Evolutionary conservation across 1,140 invertebrate genomes (phyloP).

Genomic region (roundworm (Caenorhabditis elegans)): DNA sequence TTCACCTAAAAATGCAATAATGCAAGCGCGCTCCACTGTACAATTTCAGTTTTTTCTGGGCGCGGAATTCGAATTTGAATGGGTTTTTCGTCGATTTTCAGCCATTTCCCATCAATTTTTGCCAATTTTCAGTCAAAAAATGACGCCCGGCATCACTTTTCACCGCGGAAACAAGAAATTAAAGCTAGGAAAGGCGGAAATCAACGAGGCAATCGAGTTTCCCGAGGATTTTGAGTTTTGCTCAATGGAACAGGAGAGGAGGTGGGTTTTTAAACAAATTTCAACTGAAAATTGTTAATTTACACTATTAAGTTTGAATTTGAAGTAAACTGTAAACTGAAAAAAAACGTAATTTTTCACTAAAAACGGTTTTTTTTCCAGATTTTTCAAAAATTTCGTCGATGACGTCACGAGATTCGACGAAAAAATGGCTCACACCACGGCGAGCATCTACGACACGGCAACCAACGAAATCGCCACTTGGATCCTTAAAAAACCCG

Average conservation of each 20-base stretch:
- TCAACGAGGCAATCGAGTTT: not conserved
- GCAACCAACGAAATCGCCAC: not conserved
- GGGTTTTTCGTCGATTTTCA: not conserved
- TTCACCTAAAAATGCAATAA: too few relatives aligned
- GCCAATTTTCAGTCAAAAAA: not conserved
- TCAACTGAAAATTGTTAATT: too few relatives aligned
- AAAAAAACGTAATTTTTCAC: too few relatives aligned
- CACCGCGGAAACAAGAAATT: not conserved
- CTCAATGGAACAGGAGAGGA: not conserved
- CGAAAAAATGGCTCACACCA: not conserved
- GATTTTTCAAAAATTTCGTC: not conserved
- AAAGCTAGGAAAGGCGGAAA: not conserved
- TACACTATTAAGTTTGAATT: too few relatives aligned
- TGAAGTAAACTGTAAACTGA: too few relatives aligned
- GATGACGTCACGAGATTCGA: not conserved
- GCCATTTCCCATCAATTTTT: not conserved
- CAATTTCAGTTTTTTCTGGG: not conserved
- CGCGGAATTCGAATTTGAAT: not conserved
- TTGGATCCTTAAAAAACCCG: not conserved
- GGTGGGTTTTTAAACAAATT: too few relatives aligned
- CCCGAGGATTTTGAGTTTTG: not conserved
- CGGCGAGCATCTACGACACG: not conserved
- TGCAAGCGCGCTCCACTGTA: not conserved
- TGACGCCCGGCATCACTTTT: not conserved
- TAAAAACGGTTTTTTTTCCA: too few relatives aligned